phyloP scores from a whole-genome alignment of 2,797 vertebrate species.

The Ambastaia sidthimunki region DNA sequence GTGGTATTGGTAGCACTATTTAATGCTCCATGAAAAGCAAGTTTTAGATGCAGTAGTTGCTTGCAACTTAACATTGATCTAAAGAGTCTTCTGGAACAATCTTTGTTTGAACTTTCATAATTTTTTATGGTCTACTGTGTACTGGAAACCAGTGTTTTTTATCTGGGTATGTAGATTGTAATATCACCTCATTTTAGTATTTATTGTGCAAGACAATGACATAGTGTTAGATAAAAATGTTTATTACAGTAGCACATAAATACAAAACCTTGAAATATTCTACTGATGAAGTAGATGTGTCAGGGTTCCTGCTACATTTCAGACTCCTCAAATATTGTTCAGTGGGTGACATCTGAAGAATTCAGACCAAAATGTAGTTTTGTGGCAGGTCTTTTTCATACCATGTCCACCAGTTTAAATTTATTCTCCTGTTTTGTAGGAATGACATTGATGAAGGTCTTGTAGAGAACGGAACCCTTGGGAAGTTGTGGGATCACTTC shows the following conservation, averaged over 20 bases:
- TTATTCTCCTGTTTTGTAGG: slow-evolving; percentile 83
- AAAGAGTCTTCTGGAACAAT: not conserved
- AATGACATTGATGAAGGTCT: slow-evolving; percentile 90
- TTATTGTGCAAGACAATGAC: not conserved
- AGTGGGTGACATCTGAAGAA: not conserved
- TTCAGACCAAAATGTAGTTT: not conserved
- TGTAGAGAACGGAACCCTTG: slow-evolving; percentile 88
- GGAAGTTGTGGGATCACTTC: slow-evolving; percentile 83
- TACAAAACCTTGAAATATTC: no score
- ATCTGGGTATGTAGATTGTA: not conserved
- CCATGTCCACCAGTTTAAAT: slow-evolving; percentile 88
- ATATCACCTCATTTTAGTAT: not conserved
- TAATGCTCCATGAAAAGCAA: slow-evolving; percentile 9
- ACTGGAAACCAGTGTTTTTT: no score
- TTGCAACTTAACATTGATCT: slow-evolving; percentile 1
- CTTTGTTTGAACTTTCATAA: no score
- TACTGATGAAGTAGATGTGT: no score
- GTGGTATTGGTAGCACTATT: slow-evolving; percentile 1
- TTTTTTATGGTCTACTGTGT: not conserved
- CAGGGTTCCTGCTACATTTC: no score
- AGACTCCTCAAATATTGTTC: no score
- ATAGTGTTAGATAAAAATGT: not conserved
- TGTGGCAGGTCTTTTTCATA: slow-evolving; percentile 72
- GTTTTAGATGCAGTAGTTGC: slow-evolving; percentile 7
- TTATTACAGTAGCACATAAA: slow-evolving; percentile 27